Evolutionary conservation across 2,113 vertebrate genomes (phyloP).

Genomic region (Oryzias celebensis): DNA sequence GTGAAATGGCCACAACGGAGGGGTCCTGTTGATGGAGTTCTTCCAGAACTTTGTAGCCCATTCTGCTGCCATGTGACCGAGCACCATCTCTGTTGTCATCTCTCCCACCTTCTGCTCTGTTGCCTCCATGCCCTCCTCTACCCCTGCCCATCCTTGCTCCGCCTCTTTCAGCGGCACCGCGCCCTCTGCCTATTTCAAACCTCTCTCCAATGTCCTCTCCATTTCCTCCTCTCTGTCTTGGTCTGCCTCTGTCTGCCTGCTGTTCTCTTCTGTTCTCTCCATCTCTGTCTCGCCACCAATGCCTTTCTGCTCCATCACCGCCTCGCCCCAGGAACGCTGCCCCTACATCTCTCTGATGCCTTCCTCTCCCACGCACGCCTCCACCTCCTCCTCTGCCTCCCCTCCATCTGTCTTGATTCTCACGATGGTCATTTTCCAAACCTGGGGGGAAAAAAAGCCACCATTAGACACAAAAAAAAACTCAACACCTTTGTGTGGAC

Average conservation of each 20-base stretch:
- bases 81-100: conserved; percentile 47
- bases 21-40: conserved; percentile 82
- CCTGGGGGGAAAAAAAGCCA: conserved; percentile 15
- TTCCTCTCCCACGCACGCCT: neutral
- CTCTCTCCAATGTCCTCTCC: conserved; percentile 26
- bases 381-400: neutral
- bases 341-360: conserved; percentile 9
- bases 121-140: conserved; percentile 21
- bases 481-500: neutral
- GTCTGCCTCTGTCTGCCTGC: neutral
- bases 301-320: neutral
- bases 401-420: conserved; percentile 13
- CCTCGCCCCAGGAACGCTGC: neutral
- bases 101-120: conserved; percentile 37
- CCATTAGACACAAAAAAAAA: neutral
- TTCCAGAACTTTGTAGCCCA: conserved; percentile 82
- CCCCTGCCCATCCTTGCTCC: conserved; percentile 2
- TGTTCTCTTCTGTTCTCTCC: neutral
- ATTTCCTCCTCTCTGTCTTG: conserved; percentile 14
- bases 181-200: conserved; percentile 4
- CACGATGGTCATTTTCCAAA: conserved; percentile 18
- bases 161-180: neutral
- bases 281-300: neutral
- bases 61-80: conserved; percentile 52
- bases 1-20: conserved; percentile 83